These are phyloP conservation scores for Microctonus aethiopoides DNA, from an alignment of 2,888 invertebrate genomes.

Conservation along the genomic window DNA sequence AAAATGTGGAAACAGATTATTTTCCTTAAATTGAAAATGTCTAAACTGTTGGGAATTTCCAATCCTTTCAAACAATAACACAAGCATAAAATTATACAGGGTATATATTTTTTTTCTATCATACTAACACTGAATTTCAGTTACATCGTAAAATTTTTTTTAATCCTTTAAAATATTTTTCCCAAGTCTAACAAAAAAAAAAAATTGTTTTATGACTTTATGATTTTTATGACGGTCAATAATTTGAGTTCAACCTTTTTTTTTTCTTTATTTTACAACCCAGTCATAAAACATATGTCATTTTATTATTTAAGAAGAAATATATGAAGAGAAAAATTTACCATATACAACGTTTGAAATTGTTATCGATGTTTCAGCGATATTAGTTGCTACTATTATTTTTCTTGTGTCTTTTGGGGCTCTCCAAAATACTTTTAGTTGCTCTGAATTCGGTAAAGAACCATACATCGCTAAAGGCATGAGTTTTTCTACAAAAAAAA, in stretches of 20 bases:
- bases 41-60: too few species aligned
- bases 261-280: too few species aligned
- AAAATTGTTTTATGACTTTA: not conserved
- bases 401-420: conserved; percentile 81
- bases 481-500: conserved; percentile 68
- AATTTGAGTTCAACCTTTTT: not conserved
- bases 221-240: not conserved
- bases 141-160: not conserved
- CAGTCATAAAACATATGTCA: too few species aligned
- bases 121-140: not conserved
- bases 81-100: too few species aligned
- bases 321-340: conserved; percentile 54
- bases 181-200: too few species aligned
- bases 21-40: too few species aligned
- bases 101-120: too few species aligned
- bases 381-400: conserved; percentile 93
- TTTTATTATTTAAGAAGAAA: too few species aligned
- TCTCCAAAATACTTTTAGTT: conserved; percentile 83
- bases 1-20: not conserved
- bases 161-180: not conserved
- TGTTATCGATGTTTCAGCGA: conserved; percentile 97
- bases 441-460: conserved; percentile 82
- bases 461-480: conserved; percentile 92
- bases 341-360: conserved; percentile 93
- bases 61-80: too few species aligned